Base-by-base conservation (phyloP, 2,113 vertebrate species). In the Neopipo cinnamomea region DNA sequence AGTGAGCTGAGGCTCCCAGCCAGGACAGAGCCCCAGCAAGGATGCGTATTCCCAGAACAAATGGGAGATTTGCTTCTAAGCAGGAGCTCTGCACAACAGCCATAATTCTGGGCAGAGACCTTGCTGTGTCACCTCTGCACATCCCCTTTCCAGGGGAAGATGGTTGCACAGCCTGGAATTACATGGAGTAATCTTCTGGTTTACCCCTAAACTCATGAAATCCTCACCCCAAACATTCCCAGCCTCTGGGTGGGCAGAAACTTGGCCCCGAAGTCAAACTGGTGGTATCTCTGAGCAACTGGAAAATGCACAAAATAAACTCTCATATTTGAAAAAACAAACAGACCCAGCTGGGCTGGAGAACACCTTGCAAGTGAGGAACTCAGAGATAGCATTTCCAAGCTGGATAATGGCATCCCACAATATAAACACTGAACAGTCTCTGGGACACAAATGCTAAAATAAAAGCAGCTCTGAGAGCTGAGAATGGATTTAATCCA, bases 131-230 rank as follows among this genome's bases (percentile, higher is more conserved):
- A 58, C 28, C 72, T 31, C 63, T 37, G 66, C 44, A 15, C 10
- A 3, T 14, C 3, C 13, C 20, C 47, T 78, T 68, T 73, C 41
- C 11, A 46, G 11, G 13, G 5, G 14, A 5, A 61, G 33, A 24
- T 3, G 14, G 5, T 28, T 84, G 61, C 63, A 44, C 41, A 72
- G 73, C 37, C 76, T 72, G 53, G 25, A 72, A 47, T n/a, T 8
- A 35, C 31, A 24, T 0, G 0, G 47, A 31, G 1, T 30, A 4
- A 27, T 56, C n/a, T 20, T 53, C 24, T 67, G 46, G 33, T 63
- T 81, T 14, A 7, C 8, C 44, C 35, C 71, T 31, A 3, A 85
- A 42, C 13, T 81, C 42, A 14, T 0, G 5, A 39, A 87, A 75
- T 47, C 61, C 59, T 83, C 72, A 28, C 49, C 31, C 15, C 65